Base-by-base conservation (phyloP, 2,888 invertebrate genomes). In the Stenotaenia linearis region DNA sequence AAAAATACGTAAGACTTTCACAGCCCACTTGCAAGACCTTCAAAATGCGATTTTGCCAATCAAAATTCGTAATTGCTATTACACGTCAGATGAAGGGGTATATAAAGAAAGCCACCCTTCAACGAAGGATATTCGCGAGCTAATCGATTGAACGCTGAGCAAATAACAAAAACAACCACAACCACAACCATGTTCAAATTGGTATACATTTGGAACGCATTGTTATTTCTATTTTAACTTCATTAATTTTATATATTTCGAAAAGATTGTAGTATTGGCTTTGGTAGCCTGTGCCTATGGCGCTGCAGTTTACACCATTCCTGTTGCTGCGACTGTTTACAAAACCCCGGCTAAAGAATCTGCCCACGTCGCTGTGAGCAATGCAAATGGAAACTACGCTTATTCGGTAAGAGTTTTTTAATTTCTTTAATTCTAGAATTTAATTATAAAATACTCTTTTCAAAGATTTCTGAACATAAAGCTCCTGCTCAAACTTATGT, bases 311-410 rank as follows among this genome's bases (percentile, higher is more conserved):
- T n/a, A n/a, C n/a, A n/a, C n/a, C n/a, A n/a, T n/a, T n/a, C n/a
- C 75, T 75, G 30, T 28, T 25, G n/a, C 32, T 75, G 75, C 75
- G 10, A 28, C 35, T 0, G 75, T 75, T 9, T 75, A 75, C 75
- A 30, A 75, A 18, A 30, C 30, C 10, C 75, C 75, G 28, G 75
- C 23, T 1, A 35, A 32, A 30, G 23, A 21, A 10, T 12, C 30
- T 30, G 75, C 75, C 5, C 32, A 30, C n/a, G 75, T 75, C 3
- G 75, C 75, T 25, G 75, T 75, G 75, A 75, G 75, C 28, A 75
- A 75, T 10, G 75, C 18, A 25, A 28, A 28, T 30, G 75, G 75
- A 75, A 75, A 75, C 30, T 75, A 75, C 18, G 75, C 75, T 28
- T 75, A 75, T 12, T 75, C 75, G n/a, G 75, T 75, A 75, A 23